A percentile compares a stretch with the other conserved stretches of the same genome.
phyloP scores from a whole-genome alignment of 2,888 invertebrate species.

The Sialis fuliginosa region DNA sequence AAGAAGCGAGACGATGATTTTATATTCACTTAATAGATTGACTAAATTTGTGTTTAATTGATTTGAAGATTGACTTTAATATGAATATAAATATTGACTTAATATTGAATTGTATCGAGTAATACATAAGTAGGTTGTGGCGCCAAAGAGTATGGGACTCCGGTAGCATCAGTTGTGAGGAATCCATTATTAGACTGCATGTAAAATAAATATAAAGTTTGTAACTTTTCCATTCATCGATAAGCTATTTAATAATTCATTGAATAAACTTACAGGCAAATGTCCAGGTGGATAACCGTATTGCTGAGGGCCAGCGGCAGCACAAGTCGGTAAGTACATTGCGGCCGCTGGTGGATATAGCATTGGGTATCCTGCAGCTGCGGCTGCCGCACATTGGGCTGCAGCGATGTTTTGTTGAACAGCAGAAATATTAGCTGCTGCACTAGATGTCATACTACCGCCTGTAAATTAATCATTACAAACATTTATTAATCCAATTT shows the following conservation, averaged over 20 bases:
- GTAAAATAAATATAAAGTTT: background rate
- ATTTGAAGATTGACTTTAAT: background rate
- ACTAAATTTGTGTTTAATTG: background rate
- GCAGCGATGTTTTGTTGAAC: constrained; percentile 25
- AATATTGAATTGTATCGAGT: constrained; percentile 43
- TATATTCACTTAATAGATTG: background rate
- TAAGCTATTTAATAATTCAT: no score
- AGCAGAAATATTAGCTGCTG: constrained; percentile 12
- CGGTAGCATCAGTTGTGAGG: constrained; percentile 26
- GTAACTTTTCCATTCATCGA: background rate
- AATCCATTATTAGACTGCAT: constrained; percentile 25
- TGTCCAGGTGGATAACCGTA: constrained; percentile 3
- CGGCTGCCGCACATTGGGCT: constrained; percentile 27
- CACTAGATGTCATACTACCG: background rate
- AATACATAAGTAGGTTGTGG: constrained; percentile 37
- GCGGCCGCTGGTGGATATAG: constrained; percentile 4
- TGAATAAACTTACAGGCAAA: constrained; percentile 3
- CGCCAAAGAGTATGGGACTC: constrained; percentile 34
- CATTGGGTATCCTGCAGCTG: constrained; percentile 16
- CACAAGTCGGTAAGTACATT: constrained; percentile 4
- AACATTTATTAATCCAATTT: no score
- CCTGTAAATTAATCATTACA: no score
- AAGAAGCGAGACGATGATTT: no score
- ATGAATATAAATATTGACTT: constrained; percentile 20
- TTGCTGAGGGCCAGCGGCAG: constrained; percentile 4